A percentile compares a stretch with the other conserved stretches of the same genome.
These are phyloP conservation scores for Rhabdornis inornatus DNA, from an alignment of 2,113 vertebrate species.

Conservation along the genomic window DNA sequence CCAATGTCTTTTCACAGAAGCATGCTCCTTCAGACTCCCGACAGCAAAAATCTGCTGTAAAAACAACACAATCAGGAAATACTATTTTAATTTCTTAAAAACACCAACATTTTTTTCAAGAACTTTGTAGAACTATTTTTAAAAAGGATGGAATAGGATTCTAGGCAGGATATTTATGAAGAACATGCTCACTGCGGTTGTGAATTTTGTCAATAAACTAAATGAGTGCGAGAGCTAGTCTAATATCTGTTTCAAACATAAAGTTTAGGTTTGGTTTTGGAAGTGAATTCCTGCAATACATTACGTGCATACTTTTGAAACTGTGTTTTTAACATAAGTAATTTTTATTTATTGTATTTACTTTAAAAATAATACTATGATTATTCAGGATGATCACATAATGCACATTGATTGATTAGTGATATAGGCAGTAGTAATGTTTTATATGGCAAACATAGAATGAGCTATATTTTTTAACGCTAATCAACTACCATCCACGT, in stretches of 20 bases:
- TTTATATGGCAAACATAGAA: background rate
- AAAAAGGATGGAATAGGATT: background rate
- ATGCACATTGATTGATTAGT: background rate
- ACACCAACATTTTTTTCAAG: background rate
- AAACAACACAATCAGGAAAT: fast-evolving
- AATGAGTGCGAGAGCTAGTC: background rate
- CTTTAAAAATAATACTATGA: background rate
- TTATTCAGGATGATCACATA: background rate
- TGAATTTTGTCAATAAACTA: background rate
- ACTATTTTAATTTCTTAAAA: background rate
- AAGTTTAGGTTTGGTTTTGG: background rate
- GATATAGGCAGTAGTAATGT: background rate
- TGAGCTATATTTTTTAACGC: background rate
- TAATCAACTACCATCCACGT: background rate
- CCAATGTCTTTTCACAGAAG: background rate
- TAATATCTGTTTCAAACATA: background rate
- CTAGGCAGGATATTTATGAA: background rate
- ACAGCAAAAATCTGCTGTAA: background rate
- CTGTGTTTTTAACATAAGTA: fast-evolving
- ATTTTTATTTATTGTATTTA: background rate
- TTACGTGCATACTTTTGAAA: background rate
- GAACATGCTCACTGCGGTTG: background rate
- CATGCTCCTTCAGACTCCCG: fast-evolving
- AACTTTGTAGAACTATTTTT: background rate
- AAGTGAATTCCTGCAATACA: background rate